Evolutionary conservation across 2,888 invertebrate genomes (phyloP), one percentile per base, ranked within the genome.

Genomic region (Pediacus dermestoides): DNA sequence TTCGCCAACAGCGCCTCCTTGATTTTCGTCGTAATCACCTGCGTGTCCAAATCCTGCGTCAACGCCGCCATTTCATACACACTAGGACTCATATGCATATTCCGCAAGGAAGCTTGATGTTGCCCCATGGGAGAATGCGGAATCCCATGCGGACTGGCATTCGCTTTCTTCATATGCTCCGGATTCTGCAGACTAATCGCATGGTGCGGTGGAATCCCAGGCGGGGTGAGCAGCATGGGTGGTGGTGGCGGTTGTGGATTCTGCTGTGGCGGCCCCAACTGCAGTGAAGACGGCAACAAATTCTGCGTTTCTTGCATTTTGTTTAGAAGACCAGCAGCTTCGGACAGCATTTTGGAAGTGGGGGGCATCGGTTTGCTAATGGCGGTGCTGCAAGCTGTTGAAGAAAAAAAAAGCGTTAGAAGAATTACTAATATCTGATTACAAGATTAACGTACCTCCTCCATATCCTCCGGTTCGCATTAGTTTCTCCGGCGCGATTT

Each of bases 31-130:
- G 96, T 96, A 57, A 96, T 92, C 11, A 87, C 84, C 65, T 95
- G 92, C 1, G 97, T 97, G 70, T 97, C 96, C 47, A 97, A 77
- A 67, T 95, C 95, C 59, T 92, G 92, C 6, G 95, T 95, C 26
- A 95, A 76, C 2, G 95, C 95, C 1, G 95, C 94, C 88, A 95
- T 92, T 70, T 96, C 95, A 68, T 95, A 93, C 9, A 95, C 94
- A 57, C 92, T 93, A n/a, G 92, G 91, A 22, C 91, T 88, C 71
- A 88, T 85, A 61, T 89, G 88, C 51, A 89, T 77, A 43, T 74
- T 78, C 18, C 89, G 77, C 74, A 88, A 76, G 1, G 80, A 76
- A 2, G 55, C 48, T 37, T 63, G 66, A 60, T 80, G 81, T 60
- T 80, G 83, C 10, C 73, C 71, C 55, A 74, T 74, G 1, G 84